These are phyloP conservation scores for Tychaedon coryphoeus DNA, from an alignment of 2,113 vertebrate genomes.

Conservation along the genomic window DNA sequence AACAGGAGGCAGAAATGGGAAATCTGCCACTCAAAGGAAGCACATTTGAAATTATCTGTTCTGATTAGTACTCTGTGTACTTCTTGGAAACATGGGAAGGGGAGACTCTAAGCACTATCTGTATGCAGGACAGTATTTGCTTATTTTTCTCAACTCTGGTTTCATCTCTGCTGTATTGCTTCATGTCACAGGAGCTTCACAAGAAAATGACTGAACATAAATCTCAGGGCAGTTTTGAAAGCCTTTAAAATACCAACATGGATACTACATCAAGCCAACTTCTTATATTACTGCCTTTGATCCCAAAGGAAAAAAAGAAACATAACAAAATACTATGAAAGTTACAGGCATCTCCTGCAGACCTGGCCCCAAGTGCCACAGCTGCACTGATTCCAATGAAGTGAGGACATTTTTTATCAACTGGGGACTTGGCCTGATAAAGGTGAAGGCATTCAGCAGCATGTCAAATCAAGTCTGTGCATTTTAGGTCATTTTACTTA, in stretches of 20 bases:
- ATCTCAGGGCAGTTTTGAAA: slow-evolving; percentile 13
- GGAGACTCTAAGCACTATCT: neutral
- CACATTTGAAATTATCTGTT: neutral
- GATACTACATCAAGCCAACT: neutral
- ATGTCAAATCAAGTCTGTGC: neutral
- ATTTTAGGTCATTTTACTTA: neutral
- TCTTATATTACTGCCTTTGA: neutral
- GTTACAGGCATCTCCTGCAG: neutral
- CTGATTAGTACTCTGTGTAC: neutral
- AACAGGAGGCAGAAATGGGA: slow-evolving; percentile 7
- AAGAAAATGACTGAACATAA: neutral
- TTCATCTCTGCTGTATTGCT: neutral
- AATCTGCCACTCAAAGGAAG: slow-evolving; percentile 25
- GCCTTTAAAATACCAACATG: slow-evolving; percentile 24
- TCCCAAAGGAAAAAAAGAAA: neutral
- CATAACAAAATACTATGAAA: neutral
- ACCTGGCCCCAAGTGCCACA: neutral
- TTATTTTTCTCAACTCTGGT: neutral
- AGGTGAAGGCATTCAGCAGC: neutral
- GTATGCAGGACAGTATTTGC: neutral
- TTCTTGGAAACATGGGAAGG: neutral
- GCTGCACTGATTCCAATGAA: neutral
- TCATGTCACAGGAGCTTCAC: neutral
- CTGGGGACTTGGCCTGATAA: neutral
- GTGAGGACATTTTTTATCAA: neutral